These are phyloP conservation scores for Sardinella longiceps DNA, from an alignment of 2,797 vertebrate species.

Conservation along the genomic window DNA sequence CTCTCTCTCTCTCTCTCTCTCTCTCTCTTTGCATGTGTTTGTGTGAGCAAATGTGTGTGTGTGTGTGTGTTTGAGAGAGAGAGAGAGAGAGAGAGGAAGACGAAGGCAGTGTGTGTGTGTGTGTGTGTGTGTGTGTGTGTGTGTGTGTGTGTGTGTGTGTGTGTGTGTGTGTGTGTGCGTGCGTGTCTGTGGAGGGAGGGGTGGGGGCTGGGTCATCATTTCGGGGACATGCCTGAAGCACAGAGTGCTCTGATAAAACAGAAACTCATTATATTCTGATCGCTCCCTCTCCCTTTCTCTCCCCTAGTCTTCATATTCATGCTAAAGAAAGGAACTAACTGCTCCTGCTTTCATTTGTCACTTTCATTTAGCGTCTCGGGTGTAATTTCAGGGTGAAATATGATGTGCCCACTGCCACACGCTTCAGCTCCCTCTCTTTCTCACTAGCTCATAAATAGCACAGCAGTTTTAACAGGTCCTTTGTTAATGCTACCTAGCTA, in stretches of 20 bases:
- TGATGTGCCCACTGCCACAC: neutral
- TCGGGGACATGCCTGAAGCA: slow-evolving; percentile 13
- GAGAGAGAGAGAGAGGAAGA: too few species aligned
- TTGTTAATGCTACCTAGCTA: neutral
- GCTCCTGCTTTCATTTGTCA: slow-evolving; percentile 22
- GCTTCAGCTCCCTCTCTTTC: neutral
- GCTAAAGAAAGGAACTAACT: slow-evolving; percentile 21
- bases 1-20: too few species aligned
- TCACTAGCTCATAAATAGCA: neutral
- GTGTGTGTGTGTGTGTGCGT: too few species aligned
- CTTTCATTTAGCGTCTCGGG: neutral
- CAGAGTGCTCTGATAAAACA: slow-evolving; percentile 20
- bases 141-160: neutral
- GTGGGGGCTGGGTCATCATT: neutral
- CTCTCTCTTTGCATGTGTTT: neutral
- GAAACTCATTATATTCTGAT: slow-evolving; percentile 22
- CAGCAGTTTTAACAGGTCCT: neutral
- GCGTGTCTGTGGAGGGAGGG: neutral
- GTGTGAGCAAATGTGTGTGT: neutral
- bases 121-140: neutral
- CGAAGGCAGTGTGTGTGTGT: slow-evolving; percentile 4
- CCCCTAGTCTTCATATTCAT: neutral
- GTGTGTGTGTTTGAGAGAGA: neutral
- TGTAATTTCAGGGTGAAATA: slow-evolving; percentile 5
- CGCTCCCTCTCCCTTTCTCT: neutral